These are phyloP conservation scores for Palythoa caribaeorum DNA, from an alignment of 92 coral and sea anemone genomes.

Conservation along the genomic window DNA sequence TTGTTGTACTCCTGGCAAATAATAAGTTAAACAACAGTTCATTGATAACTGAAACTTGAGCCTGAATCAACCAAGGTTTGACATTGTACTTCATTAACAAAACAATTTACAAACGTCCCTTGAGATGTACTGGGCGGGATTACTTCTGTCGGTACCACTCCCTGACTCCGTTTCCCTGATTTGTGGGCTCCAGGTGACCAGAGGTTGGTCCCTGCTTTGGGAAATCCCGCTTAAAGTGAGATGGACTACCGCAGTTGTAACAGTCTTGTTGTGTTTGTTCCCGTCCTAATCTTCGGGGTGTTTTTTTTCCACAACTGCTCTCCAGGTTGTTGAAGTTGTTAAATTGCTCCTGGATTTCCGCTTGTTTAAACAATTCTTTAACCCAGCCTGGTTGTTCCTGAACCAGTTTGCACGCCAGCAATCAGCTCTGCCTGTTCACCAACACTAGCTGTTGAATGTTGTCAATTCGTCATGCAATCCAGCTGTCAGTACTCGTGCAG, in stretches of 20 bases:
- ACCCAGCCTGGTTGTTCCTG: neutral
- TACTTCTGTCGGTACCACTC: constrained; percentile 32
- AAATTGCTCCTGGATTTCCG: neutral
- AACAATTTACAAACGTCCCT: constrained; percentile 17
- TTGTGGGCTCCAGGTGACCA: neutral
- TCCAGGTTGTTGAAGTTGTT: neutral
- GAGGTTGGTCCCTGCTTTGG: constrained; percentile 23
- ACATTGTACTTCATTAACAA: constrained; percentile 38
- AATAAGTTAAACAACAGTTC: constrained; percentile 22
- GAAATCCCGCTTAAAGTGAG: constrained; percentile 19
- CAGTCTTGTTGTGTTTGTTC: constrained; percentile 25
- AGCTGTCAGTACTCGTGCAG: constrained; percentile 19
- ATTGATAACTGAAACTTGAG: constrained; percentile 31
- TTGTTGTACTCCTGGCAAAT: neutral
- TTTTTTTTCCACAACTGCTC: neutral
- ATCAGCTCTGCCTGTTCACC: neutral
- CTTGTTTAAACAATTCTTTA: neutral
- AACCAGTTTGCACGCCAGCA: neutral
- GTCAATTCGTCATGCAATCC: neutral
- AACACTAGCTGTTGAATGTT: neutral
- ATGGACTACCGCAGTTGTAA: constrained; percentile 32
- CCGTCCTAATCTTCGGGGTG: neutral
- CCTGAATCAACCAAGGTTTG: constrained; percentile 53
- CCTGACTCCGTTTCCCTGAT: constrained; percentile 47
- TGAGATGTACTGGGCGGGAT: constrained; percentile 33